Base-by-base conservation (phyloP, 2,888 invertebrate genomes). In the Julus scanicus region DNA sequence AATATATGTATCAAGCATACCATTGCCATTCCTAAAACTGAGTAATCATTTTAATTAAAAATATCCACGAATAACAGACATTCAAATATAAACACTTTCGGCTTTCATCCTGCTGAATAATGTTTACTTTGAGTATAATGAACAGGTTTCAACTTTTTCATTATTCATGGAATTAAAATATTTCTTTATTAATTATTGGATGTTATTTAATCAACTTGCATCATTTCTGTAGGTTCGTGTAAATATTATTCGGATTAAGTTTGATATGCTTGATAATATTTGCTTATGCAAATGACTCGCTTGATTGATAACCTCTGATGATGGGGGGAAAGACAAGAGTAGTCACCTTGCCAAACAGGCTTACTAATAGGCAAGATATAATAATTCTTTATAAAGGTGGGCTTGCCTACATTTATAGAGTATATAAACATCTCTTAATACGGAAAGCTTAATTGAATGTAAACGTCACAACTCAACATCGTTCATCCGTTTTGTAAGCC, bases 251-350 rank as follows among this genome's bases (percentile, higher is more conserved):
- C 57, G n/a, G 6, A 2, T 8, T n/a, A 63, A n/a, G n/a, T 63
- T 63, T 63, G 2, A 63, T 63, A 15, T 63, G 63, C n/a, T 63
- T n/a, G 63, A 63, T 8, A n/a, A 6, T 17, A 63, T 57, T 57
- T 57, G 57, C 17, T 57, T 57, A 57, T 57, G 57, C 57, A 17
- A 57, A 57, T 13, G 1, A 57, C n/a, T 63, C n/a, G 63, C 63
- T n/a, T 63, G 63, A 63, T 63, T 63, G 63, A n/a, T n/a, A 63
- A 63, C 6, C 63, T 63, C 63, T 63, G 20, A 63, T 63, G 63
- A 17, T n/a, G 63, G n/a, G n/a, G 63, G n/a, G 63, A n/a, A 17
- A n/a, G n/a, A n/a, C n/a, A 63, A 63, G 63, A 63, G 63, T 6
- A 63, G 20, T n/a, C 13, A 49, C 49, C 13, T 49, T n/a, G n/a